Evolutionary conservation across 2,113 vertebrate genomes (phyloP), one percentile per base, ranked within the genome.

Genomic region (Pseudolaguvia tuberculata): DNA sequence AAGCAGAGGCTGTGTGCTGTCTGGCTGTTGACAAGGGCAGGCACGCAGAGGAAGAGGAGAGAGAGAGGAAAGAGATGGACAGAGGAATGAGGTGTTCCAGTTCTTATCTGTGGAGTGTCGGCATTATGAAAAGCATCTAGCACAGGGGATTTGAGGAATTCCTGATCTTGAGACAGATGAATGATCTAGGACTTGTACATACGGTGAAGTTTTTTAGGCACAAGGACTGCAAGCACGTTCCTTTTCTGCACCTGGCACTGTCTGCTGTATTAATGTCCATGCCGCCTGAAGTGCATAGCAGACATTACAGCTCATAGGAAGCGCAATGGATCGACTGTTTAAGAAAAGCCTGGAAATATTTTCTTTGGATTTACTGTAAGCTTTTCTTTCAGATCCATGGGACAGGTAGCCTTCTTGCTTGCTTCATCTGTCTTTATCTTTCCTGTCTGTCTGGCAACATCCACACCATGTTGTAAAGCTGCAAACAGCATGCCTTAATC

Each of bases 301-400:
- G 83, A 86, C 83, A 53, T 78, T 31, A 65, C 21, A 76, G 80
- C 82, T 79, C 15, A 67, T 73, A 57, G 73, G 73, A 83, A 81
- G 68, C 74, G 72, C 80, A 84, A 89, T 88, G 86, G 85, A 84
- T 69, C 79, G 82, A 87, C 73, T 81, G 72, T 75, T 76, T 76
- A 70, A 78, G 82, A 15, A 70, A 76, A 83, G 67, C 76, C 82
- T 81, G 72, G 79, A 80, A 45, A 73, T 27, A 31, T 81, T 76
- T 77, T 63, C 83, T 80, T 11, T 72, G 56, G 77, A 62, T 76
- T 82, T 73, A 52, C 77, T 62, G 42, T 75, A 45, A 84, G 81
- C 82, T 75, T 83, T 75, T 80, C 45, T 81, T 70, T 74, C 75
- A 25, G 67, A 58, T 88, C 79, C 80, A 71, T 82, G 76, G 71